Conservation (phyloP, 2,888 invertebrate species). For the Aleiodes alternator region DNA sequence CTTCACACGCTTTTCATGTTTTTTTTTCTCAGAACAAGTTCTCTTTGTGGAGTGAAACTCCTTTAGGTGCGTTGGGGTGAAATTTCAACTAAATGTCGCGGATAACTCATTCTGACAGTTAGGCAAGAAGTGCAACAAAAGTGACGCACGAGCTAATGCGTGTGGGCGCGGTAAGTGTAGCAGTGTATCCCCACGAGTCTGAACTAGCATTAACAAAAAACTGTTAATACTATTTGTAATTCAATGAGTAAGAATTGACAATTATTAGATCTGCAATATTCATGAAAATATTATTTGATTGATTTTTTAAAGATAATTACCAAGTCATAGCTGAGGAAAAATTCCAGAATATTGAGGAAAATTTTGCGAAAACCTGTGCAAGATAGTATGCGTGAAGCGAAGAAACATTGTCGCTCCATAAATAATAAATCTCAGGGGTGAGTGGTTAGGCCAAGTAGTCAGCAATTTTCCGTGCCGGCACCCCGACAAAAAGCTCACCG, state of each 20-base stretch:
- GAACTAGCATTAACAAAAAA: too few relatives aligned
- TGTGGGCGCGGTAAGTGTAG: slow-evolving; percentile 31
- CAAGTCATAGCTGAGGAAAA: too few relatives aligned
- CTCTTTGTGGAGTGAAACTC: too few relatives aligned
- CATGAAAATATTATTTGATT: not conserved
- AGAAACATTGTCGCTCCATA: slow-evolving; percentile 50
- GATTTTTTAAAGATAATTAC: not conserved
- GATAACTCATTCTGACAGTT: not conserved
- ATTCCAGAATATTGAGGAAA: slow-evolving; percentile 12
- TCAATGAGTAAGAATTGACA: not conserved
- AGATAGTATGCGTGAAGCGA: slow-evolving; percentile 9
- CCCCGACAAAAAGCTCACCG: slow-evolving; percentile 52
- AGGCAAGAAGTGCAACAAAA: not conserved
- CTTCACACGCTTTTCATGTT: not conserved
- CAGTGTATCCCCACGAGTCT: too few relatives aligned
- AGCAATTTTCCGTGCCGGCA: slow-evolving; percentile 57
- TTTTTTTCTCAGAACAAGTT: too few relatives aligned
- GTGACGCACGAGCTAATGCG: slow-evolving; percentile 20
- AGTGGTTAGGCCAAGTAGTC: slow-evolving; percentile 56
- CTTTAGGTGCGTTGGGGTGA: not conserved
- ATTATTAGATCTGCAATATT: not conserved
- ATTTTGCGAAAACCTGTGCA: slow-evolving; percentile 10
- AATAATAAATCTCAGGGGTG: slow-evolving; percentile 54
- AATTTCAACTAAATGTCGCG: not conserved
- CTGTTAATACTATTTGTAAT: too few relatives aligned